Percentiles rank a stretch among this genome's conserved stretches.
phyloP scores from a whole-genome alignment of 2,888 invertebrate species.

The Aphodius sticticus region DNA sequence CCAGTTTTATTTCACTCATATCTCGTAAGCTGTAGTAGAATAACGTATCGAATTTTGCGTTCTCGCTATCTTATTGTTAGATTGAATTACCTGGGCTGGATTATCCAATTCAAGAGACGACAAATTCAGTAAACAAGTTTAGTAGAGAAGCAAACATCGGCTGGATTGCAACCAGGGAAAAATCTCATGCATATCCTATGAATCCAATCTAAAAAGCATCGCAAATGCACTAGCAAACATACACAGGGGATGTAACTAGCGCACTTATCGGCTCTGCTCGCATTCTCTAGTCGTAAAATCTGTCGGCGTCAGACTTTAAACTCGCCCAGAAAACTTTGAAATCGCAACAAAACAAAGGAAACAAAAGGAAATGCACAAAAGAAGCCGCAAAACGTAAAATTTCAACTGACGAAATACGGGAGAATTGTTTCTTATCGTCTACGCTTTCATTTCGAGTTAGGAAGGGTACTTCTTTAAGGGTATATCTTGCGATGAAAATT shows the following conservation, averaged over 20 bases:
- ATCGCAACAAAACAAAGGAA: not conserved
- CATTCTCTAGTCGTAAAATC: not conserved
- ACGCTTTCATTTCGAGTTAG: not conserved
- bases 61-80: not conserved
- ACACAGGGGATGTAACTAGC: not conserved
- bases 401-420: not conserved
- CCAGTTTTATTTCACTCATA: not conserved
- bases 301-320: not conserved
- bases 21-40: not conserved
- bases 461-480: not conserved
- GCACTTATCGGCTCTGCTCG: not conserved
- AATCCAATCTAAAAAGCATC: conserved; percentile 4
- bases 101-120: not conserved
- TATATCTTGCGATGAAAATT: not conserved
- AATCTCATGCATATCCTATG: not conserved
- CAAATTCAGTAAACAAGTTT: not conserved
- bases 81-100: not conserved
- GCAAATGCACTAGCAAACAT: not conserved
- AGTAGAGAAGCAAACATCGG: not conserved
- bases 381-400: not conserved
- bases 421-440: not conserved
- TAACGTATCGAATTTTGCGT: not conserved
- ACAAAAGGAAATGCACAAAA: not conserved
- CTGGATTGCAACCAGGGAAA: not conserved
- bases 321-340: not conserved